A percentile compares a stretch with the other conserved stretches of the same genome.
Conservation (phyloP, 2,888 invertebrate genomes). For the Rhopalosiphum nymphaeae region DNA sequence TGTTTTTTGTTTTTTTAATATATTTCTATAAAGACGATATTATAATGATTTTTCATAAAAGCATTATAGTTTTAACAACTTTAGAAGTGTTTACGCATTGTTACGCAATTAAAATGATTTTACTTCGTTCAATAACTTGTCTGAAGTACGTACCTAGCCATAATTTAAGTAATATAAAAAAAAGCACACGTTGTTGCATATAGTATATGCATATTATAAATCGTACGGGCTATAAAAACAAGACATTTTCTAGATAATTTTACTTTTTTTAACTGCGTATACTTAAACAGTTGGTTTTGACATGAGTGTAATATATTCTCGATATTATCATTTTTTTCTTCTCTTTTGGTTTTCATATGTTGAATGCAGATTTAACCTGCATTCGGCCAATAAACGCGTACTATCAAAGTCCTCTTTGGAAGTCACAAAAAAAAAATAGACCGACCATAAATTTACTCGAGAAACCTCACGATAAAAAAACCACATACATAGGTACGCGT, state of each 20-base stretch:
- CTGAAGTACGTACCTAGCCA: neutral
- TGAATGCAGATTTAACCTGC: constrained; percentile 2
- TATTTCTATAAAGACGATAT: neutral
- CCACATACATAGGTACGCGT: neutral
- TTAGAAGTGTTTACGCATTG: neutral
- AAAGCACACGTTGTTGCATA: neutral
- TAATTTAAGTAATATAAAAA: neutral
- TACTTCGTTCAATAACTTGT: neutral
- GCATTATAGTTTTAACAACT: neutral
- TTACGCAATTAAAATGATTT: neutral
- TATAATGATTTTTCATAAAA: neutral
- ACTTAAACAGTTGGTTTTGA: constrained; percentile 33
- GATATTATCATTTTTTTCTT: constrained; percentile 39
- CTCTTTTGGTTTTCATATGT: neutral
- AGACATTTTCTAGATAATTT: neutral
- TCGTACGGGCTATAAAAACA: neutral
- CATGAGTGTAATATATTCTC: neutral
- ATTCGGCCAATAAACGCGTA: neutral
- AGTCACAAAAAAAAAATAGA: constrained; percentile 27
- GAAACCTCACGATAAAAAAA: neutral
- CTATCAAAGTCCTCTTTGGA: constrained; percentile 16
- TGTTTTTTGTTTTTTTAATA: neutral
- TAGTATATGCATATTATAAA: neutral
- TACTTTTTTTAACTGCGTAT: neutral
- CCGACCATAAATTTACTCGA: constrained; percentile 38